These are phyloP conservation scores for Lucifuga dentata DNA, from an alignment of 2,113 vertebrate species.

Conservation along the genomic window DNA sequence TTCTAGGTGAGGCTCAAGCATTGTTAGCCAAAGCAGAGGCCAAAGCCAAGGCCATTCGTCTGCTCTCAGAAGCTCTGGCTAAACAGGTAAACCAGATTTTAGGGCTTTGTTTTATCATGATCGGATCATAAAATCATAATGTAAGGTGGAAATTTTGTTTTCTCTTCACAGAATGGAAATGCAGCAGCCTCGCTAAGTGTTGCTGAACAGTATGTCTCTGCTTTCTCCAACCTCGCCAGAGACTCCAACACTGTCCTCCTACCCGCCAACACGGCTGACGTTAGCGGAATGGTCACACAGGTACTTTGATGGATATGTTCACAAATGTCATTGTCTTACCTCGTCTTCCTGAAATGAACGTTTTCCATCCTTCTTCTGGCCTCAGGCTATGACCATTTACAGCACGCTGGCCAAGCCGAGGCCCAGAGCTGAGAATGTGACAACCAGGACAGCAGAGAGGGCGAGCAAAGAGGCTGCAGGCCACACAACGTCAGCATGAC, in stretches of 20 bases:
- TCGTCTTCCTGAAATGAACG: background rate
- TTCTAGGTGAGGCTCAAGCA: constrained; percentile 88
- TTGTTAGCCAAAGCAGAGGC: constrained; percentile 88
- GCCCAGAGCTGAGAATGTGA: background rate
- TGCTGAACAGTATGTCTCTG: constrained; percentile 93
- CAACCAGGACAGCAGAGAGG: background rate
- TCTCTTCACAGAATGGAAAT: constrained; percentile 85
- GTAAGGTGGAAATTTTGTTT: no score
- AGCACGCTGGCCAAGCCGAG: constrained; percentile 64
- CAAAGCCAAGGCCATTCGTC: constrained; percentile 87
- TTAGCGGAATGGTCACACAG: constrained; percentile 95
- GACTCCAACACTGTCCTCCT: constrained; percentile 94
- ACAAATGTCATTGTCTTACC: background rate
- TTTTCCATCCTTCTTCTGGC: background rate
- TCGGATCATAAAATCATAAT: no score
- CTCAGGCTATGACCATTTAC: constrained; percentile 82
- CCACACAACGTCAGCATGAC: background rate
- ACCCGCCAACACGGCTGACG: constrained; percentile 88
- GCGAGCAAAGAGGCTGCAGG: constrained; percentile 18
- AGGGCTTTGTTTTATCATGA: background rate
- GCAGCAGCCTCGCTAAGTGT: constrained; percentile 91
- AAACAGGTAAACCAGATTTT: constrained; percentile 78
- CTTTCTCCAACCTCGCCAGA: constrained; percentile 96
- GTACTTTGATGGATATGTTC: constrained; percentile 74
- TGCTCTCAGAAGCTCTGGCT: constrained; percentile 86